A percentile compares a stretch with the other conserved stretches of the same genome.
These are phyloP conservation scores for Sepioteuthis lessoniana DNA, from an alignment of 2,888 invertebrate genomes.

Conservation along the genomic window DNA sequence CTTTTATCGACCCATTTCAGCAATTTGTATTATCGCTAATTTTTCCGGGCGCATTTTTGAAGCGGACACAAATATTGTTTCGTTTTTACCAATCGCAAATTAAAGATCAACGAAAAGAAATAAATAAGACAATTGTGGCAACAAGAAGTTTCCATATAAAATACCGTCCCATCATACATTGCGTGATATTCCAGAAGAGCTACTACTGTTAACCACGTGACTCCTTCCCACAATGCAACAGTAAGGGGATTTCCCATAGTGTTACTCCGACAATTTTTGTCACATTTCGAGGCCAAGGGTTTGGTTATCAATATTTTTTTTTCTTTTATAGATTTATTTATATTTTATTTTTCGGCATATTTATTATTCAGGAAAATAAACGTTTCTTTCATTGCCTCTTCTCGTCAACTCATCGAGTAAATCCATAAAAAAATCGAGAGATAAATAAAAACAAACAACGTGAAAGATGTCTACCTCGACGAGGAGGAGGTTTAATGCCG, in stretches of 20 bases:
- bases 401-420: no score
- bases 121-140: background rate
- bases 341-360: no score
- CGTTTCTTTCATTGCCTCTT: no score
- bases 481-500: background rate
- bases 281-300: background rate
- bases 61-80: no score
- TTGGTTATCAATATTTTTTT: background rate
- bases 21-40: no score
- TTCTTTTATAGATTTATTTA: background rate
- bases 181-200: background rate
- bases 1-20: no score
- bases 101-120: no score
- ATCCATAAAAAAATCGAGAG: background rate
- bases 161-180: background rate
- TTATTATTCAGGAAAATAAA: no score
- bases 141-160: background rate
- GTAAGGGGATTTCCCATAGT: background rate
- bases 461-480: background rate
- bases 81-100: no score
- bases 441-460: no score
- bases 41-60: no score
- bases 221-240: slow-evolving; percentile 39
- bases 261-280: background rate
- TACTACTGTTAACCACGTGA: background rate